These are phyloP conservation scores for Australoheros scitulus DNA, from an alignment of 2,113 vertebrate species.

Conservation along the genomic window DNA sequence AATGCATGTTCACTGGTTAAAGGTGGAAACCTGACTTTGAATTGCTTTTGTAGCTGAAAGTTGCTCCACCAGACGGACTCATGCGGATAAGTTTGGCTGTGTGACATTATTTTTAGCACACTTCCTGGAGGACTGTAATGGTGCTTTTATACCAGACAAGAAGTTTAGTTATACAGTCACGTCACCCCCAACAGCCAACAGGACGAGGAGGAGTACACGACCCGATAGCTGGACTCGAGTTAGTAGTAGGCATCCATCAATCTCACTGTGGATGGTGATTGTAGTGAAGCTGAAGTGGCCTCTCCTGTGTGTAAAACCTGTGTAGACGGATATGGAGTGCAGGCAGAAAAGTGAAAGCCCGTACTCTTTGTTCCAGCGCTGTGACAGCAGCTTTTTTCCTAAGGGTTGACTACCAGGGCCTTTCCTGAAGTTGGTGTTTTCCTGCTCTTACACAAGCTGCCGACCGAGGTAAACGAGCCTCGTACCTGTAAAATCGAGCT, in stretches of 20 bases:
- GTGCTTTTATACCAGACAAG: accelerated
- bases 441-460: neutral
- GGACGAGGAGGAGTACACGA: neutral
- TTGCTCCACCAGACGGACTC: neutral
- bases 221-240: neutral
- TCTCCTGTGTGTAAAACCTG: neutral
- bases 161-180: neutral
- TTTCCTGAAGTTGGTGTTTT: neutral
- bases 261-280: neutral
- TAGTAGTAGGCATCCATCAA: too few relatives aligned
- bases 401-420: neutral
- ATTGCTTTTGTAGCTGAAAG: neutral
- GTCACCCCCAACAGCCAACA: neutral
- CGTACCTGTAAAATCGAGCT: too few relatives aligned
- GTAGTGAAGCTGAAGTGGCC: too few relatives aligned
- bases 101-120: neutral
- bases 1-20: neutral
- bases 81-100: neutral
- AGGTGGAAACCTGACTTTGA: accelerated
- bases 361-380: accelerated
- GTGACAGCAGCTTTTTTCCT: accelerated
- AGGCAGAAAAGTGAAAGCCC: neutral
- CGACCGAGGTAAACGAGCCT: too few relatives aligned
- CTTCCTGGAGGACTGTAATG: accelerated
- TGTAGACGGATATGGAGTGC: neutral